A percentile compares a stretch with the other conserved stretches of the same genome.
Evolutionary conservation across 2,888 invertebrate genomes (phyloP).

Genomic region (Agonopterix subpropinquella): DNA sequence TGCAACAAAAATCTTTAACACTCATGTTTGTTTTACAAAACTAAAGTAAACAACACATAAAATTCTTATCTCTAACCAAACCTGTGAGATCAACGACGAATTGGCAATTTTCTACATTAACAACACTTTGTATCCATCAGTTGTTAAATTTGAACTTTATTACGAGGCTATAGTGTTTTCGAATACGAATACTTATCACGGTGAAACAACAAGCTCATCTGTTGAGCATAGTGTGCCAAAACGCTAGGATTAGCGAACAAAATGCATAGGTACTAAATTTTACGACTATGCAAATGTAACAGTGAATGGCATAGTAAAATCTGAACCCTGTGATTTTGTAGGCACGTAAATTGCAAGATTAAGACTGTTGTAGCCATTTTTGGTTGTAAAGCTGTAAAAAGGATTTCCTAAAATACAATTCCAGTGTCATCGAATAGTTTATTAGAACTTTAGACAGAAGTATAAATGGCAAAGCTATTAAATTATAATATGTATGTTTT

Average conservation of each 20-base stretch:
- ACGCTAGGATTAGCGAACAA: constrained; percentile 53
- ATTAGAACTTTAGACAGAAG: no score
- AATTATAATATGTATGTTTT: no score
- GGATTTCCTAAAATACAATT: background rate
- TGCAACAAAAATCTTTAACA: background rate
- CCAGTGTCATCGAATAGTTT: background rate
- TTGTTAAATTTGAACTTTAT: constrained; percentile 8
- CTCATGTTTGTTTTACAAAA: constrained; percentile 1
- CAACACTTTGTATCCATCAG: background rate
- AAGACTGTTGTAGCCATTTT: constrained; percentile 22
- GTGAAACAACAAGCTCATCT: constrained; percentile 4
- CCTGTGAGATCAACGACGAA: constrained; percentile 33
- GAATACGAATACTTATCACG: background rate
- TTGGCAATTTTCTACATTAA: constrained; percentile 23
- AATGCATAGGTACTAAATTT: constrained; percentile 69
- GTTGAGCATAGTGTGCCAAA: constrained; percentile 39
- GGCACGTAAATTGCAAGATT: constrained; percentile 40
- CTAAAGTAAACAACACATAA: constrained; percentile 16
- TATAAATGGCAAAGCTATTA: no score
- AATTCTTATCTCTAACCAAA: constrained; percentile 27
- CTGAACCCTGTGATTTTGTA: constrained; percentile 41
- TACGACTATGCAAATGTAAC: constrained; percentile 70
- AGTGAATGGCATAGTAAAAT: constrained; percentile 57
- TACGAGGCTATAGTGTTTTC: background rate
- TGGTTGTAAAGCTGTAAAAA: background rate